A percentile compares a stretch with the other conserved stretches of the same genome.
Conservation (phyloP, 2,888 invertebrate genomes). For the Coenonympha glycerion region DNA sequence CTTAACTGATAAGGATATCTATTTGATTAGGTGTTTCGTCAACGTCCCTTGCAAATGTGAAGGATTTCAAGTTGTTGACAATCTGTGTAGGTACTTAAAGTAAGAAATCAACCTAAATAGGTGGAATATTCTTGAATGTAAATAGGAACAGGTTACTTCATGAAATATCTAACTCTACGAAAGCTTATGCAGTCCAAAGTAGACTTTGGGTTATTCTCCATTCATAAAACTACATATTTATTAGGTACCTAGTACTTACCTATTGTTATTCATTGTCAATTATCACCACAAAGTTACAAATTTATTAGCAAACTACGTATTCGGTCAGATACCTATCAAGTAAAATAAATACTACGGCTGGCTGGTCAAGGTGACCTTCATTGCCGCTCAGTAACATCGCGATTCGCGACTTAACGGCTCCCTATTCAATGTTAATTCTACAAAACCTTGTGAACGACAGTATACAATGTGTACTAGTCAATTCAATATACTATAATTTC, state of each 20-base stretch:
- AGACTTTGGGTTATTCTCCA: no score
- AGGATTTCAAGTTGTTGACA: not conserved
- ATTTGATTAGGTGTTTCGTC: conserved; percentile 7
- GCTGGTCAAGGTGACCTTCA: conserved; percentile 70
- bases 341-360: conserved; percentile 43
- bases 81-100: no score
- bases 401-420: conserved; percentile 55
- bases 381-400: conserved; percentile 50
- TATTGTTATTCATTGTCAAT: not conserved
- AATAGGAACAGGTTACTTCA: no score
- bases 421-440: conserved; percentile 68
- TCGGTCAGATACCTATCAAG: conserved; percentile 38
- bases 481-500: no score
- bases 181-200: no score
- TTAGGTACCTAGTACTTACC: not conserved
- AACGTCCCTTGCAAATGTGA: not conserved
- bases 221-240: no score
- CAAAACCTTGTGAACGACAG: conserved; percentile 48
- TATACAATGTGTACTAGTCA: no score
- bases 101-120: not conserved
- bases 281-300: conserved; percentile 9
- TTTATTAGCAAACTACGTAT: conserved; percentile 25
- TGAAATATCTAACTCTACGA: no score
- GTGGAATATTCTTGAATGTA: not conserved
- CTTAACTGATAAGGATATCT: conserved; percentile 7